Conservation (phyloP, 2,113 vertebrate species). For the Anguilla rostrata region DNA sequence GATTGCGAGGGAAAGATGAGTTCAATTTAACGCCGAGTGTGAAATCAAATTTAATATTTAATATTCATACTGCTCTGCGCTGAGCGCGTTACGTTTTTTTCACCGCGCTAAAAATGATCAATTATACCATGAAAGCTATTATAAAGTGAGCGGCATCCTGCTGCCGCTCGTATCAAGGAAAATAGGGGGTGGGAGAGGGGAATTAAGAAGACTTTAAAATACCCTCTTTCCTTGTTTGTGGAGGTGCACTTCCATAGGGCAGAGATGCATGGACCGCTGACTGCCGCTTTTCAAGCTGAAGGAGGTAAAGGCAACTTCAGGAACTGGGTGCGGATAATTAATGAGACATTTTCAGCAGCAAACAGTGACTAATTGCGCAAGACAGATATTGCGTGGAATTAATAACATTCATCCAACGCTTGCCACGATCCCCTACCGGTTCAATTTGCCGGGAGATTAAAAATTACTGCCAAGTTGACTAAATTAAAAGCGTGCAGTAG, state of each 20-base stretch:
- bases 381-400: constrained; percentile 86
- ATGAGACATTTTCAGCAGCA: constrained; percentile 85
- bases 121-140: constrained; percentile 45
- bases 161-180: constrained; percentile 36
- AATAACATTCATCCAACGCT: constrained; percentile 86
- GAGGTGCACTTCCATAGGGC: constrained; percentile 26
- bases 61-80: constrained; percentile 33
- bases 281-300: constrained; percentile 17
- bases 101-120: constrained; percentile 37
- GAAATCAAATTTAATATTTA: constrained; percentile 39
- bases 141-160: constrained; percentile 33
- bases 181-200: constrained; percentile 39
- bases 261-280: constrained; percentile 21
- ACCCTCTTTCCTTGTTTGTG: constrained; percentile 19
- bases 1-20: constrained; percentile 32
- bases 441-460: constrained; percentile 90
- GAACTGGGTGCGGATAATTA: constrained; percentile 75
- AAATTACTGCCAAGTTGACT: constrained; percentile 88
- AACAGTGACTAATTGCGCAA: constrained; percentile 89
- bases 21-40: constrained; percentile 42
- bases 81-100: constrained; percentile 30
- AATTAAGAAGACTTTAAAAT: constrained; percentile 32
- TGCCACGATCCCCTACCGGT: constrained; percentile 83
- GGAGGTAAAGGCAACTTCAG: constrained; percentile 24
- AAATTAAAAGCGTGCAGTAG: constrained; percentile 77